Evolutionary conservation across 2,888 invertebrate genomes (phyloP), one percentile per base, ranked within the genome.

Genomic region (Andrena minutula): DNA sequence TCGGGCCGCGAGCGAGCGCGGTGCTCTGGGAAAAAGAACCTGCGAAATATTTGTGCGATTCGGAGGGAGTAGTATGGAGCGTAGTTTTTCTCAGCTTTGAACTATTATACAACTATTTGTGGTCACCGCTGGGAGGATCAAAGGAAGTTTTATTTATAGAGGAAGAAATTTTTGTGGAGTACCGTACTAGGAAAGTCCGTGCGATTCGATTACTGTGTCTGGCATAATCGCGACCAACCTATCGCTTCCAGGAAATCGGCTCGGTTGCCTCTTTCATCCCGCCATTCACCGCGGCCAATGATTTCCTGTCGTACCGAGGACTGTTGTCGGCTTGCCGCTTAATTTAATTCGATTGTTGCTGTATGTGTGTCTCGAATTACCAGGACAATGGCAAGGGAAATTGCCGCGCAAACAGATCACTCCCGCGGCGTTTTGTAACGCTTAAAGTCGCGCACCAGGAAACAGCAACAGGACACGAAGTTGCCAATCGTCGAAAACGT

Each of bases 281-380:
- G 49, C 16, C n/a, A 41, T 26, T 10, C 20, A 30, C 10, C 12
- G 12, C 20, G 35, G 51, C 8, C 63, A 32, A 51, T 76, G 76
- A 80, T 84, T 80, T 60, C 47, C 60, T 41, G 47, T 66, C 68
- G 70, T 53, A 64, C 65, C 78, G 71, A 75, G 35, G 53, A 32
- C 65, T 72, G 68, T 65, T 75, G 79, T 73, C 76, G 53, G 35
- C 35, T 75, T 61, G 73, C 75, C 72, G 79, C 77, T 82, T 82
- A 79, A 85, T 82, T 79, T 72, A 79, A 79, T 69, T 53, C 77
- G 73, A 85, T 82, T 82, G 79, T 72, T 71, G 72, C 30, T 66
- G 51, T 49, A 60, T 81, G 73, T 64, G 53, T 64, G 75, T 30
- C n/a, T 70, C 71, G 75, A 84, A 78, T 81, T 82, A 65, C 66